These are phyloP conservation scores for Coenonympha glycerion DNA, from an alignment of 2,888 invertebrate species.

Conservation along the genomic window DNA sequence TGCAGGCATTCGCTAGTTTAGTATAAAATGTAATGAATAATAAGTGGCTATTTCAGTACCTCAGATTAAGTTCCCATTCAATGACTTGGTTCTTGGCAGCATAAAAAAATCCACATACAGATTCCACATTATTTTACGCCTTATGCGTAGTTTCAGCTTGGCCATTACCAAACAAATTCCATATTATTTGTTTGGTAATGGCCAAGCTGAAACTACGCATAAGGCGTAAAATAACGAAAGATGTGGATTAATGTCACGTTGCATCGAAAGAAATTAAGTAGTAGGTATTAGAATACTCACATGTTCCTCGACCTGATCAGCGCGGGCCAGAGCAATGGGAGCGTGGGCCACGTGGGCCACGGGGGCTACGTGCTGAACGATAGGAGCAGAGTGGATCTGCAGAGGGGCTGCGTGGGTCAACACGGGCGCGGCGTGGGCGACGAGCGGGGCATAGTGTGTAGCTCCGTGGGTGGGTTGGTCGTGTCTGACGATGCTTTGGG, in stretches of 20 bases:
- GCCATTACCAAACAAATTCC: no score
- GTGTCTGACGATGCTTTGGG: conserved; percentile 63
- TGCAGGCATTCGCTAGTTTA: no score
- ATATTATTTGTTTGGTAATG: no score
- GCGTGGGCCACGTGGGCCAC: conserved; percentile 38
- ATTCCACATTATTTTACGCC: no score
- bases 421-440: conserved; percentile 36
- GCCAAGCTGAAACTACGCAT: no score
- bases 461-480: conserved; percentile 50
- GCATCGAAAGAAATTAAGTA: neutral
- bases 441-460: conserved; percentile 37
- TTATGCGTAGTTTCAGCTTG: no score
- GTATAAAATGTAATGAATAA: no score
- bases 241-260: neutral
- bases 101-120: no score
- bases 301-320: conserved; percentile 39
- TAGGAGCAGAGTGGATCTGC: conserved; percentile 36
- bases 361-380: conserved; percentile 36
- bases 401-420: conserved; percentile 37
- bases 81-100: neutral
- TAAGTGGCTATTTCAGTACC: no score
- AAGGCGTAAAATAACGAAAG: neutral
- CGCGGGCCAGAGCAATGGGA: conserved; percentile 39
- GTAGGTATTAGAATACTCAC: conserved; percentile 26
- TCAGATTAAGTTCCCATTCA: no score